These are phyloP conservation scores for Peromyscus attwateri DNA, from an alignment of 2,797 vertebrate species.

Conservation along the genomic window DNA sequence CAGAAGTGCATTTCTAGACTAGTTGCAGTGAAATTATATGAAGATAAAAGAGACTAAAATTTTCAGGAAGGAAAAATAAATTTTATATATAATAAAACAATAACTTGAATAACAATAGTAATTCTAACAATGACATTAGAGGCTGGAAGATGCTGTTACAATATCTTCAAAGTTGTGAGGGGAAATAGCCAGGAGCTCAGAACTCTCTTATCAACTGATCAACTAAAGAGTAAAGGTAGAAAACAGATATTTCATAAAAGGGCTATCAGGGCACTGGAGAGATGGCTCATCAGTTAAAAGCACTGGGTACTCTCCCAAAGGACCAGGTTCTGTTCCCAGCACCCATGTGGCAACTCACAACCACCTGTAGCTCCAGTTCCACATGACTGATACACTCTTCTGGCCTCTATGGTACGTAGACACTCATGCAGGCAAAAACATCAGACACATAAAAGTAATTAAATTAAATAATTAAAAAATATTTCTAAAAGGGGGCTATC, in stretches of 20 bases:
- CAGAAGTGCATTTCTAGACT: neutral
- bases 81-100: neutral
- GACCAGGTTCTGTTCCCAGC: neutral
- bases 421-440: neutral
- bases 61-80: neutral
- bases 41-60: conserved; percentile 17
- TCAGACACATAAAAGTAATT: neutral
- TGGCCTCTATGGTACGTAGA: neutral
- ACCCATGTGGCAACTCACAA: neutral
- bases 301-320: neutral
- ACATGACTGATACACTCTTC: neutral
- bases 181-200: neutral
- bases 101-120: neutral
- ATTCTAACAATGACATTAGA: neutral
- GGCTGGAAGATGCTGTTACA: neutral
- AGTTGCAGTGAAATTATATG: neutral
- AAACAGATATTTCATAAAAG: neutral
- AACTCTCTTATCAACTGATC: neutral
- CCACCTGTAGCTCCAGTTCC: neutral
- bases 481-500: neutral
- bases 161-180: neutral
- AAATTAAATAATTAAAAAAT: neutral
- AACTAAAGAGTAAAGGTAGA: neutral
- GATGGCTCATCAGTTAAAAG: neutral
- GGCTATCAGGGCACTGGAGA: neutral